Conservation (phyloP, 2,113 vertebrate genomes). For the Myrmecophaga tridactyla region DNA sequence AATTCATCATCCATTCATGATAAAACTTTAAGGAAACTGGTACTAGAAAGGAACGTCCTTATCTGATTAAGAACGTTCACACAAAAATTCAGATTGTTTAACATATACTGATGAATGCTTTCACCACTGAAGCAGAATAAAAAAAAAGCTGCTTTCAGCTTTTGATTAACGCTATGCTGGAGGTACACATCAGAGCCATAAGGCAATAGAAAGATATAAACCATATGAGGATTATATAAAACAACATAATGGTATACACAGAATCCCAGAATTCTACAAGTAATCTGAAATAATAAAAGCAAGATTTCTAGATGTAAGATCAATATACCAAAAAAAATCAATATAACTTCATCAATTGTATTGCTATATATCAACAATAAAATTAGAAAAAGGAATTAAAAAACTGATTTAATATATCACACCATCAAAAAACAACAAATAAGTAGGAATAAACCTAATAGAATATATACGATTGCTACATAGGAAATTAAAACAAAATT, state of each 20-base stretch:
- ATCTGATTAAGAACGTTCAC: neutral
- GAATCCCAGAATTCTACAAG: neutral
- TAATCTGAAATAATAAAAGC: neutral
- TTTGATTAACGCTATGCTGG: neutral
- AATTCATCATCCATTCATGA: neutral
- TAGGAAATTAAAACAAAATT: neutral
- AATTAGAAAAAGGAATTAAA: neutral
- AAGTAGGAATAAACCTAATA: too few species aligned
- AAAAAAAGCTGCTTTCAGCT: neutral
- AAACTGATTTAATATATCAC: neutral
- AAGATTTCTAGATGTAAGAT: neutral
- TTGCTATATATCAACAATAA: neutral
- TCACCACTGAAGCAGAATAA: neutral
- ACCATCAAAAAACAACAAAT: neutral
- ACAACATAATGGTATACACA: neutral
- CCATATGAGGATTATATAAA: neutral
- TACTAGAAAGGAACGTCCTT: too few species aligned
- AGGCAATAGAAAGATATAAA: neutral
- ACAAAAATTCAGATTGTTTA: neutral
- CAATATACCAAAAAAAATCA: too few species aligned
- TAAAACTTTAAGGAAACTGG: neutral
- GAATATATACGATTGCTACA: neutral
- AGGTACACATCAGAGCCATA: neutral
- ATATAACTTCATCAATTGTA: neutral
- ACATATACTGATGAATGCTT: neutral